Base-by-base conservation (phyloP, 2,888 invertebrate species). In the Drosophila gaucha region DNA sequence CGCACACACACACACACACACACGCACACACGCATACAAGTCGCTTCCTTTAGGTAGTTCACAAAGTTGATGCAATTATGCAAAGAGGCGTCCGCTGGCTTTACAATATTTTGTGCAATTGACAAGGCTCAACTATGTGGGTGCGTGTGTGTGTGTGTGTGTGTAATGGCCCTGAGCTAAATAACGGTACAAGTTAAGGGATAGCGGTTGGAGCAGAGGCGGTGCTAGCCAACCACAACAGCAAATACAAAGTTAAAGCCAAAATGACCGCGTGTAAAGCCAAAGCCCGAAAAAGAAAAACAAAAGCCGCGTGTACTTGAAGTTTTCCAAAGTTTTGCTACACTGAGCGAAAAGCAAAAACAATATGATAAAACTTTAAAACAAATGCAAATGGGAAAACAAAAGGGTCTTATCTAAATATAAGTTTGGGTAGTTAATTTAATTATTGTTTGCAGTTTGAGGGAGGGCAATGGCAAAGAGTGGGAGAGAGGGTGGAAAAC, bases 151-250 rank as follows among this genome's bases (percentile, higher is more conserved):
- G 51, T 39, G 47, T 60, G 44, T 62, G 44, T 68, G 64, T 59
- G 35, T 54, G 58, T 41, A 43, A 30, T 80, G 89, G 62, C 84
- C 84, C 62, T 85, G 84, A 89, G 69, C 84, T 83, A 78, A 88
- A 85, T 86, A 89, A 73, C 67, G 56, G 44, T 49, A 51, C 20
- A 69, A 71, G 62, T 47, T 51, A 73, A 50, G 39, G 24, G 22
- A 30, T n/a, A n/a, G n/a, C n/a, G 28, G 30, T 18, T 9, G 6
- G 8, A 20, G 20, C 20, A 4, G 5, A n/a, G 28, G 44, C 12
- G 14, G 9, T n/a, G n/a, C n/a, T n/a, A n/a, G n/a, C 12, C 12
- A 12, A 10, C 58, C 58, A 38, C 64, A 56, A 46, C 35, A 47
- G 76, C 72, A 76, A 76, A 84, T 82, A 77, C 44, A 76, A 86